Percentiles rank a stretch among this genome's conserved stretches.
phyloP scores from a whole-genome alignment of 1,140 invertebrate species.

The Bombyx mori region ASM3026992v2 NC_085112.1:6235001-6235500 shows the following conservation, averaged over 20 bases:
- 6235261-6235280: constrained; percentile 6
- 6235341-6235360: too few species aligned
- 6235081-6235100: constrained; percentile 21
- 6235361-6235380: too few species aligned
- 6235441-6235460: too few species aligned
- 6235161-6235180: constrained; percentile 21
- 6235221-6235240: constrained; percentile 56
- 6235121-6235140: constrained; percentile 17
- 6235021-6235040: constrained; percentile 29
- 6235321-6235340: too few species aligned
- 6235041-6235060: constrained; percentile 23
- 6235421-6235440: too few species aligned
- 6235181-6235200: constrained; percentile 29
- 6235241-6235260: constrained; percentile 37
- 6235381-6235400: too few species aligned
- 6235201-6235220: constrained; percentile 55
- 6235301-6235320: too few species aligned
- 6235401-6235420: too few species aligned
- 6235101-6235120: constrained; percentile 16
- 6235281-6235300: too few species aligned
- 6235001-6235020: constrained; percentile 33
- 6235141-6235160: constrained; percentile 21
- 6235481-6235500: too few species aligned
- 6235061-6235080: constrained; percentile 27
- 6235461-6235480: too few species aligned